phyloP scores from a whole-genome alignment of 2,113 vertebrate species.

The Pollimyrus isidori region DNA sequence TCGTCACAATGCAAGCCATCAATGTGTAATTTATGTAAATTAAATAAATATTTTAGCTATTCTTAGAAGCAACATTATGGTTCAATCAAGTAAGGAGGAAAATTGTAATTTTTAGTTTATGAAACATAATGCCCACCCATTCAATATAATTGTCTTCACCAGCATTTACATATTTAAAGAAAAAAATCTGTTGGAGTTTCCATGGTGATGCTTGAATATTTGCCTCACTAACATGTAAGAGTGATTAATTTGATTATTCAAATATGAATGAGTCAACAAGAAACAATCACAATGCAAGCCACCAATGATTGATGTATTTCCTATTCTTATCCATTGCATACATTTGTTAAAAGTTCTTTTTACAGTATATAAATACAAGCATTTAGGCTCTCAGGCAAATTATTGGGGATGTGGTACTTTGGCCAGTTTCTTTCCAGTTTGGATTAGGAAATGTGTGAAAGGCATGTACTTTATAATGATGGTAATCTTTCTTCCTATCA shows the following conservation, averaged over 20 bases:
- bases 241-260: slow-evolving; percentile 11
- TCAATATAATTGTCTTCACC: background rate
- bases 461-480: background rate
- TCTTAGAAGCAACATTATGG: background rate
- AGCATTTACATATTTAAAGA: too few species aligned
- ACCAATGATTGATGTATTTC: background rate
- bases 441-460: background rate
- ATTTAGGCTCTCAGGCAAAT: background rate
- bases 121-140: background rate
- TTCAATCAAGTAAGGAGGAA: background rate
- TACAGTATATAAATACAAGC: background rate
- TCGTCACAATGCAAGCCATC: background rate
- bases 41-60: background rate
- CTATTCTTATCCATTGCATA: background rate
- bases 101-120: background rate
- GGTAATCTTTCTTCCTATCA: background rate
- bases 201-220: background rate
- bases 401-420: background rate
- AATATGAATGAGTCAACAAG: background rate
- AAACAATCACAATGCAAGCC: background rate
- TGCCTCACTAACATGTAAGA: background rate
- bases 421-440: background rate
- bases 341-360: background rate
- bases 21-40: background rate
- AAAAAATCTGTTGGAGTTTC: background rate